A percentile compares a stretch with the other conserved stretches of the same genome.
These are phyloP conservation scores for Vanessa tameamea DNA, from an alignment of 1,140 invertebrate genomes.

Conservation along the genomic window DNA sequence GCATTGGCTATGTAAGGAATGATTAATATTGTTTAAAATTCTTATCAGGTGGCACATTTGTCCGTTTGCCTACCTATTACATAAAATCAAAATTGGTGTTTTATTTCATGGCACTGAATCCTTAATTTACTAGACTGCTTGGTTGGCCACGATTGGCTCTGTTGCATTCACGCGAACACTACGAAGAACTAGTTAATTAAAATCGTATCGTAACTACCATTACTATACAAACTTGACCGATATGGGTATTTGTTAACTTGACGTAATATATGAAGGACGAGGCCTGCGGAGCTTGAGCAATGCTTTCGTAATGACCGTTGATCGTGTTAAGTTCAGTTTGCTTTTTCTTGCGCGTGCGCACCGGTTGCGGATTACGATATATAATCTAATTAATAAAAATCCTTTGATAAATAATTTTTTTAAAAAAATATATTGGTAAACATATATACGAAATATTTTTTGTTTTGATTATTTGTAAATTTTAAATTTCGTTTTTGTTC, in stretches of 20 bases:
- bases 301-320: conserved; percentile 10
- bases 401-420: background rate
- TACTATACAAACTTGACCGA: conserved; percentile 23
- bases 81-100: too few species aligned
- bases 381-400: background rate
- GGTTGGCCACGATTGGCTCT: background rate
- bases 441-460: too few species aligned
- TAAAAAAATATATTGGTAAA: too few species aligned
- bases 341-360: conserved; percentile 4
- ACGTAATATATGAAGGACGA: conserved; percentile 17
- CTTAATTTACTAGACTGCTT: too few species aligned
- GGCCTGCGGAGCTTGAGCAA: conserved; percentile 8
- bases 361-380: conserved; percentile 3
- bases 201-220: background rate
- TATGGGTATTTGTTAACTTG: conserved; percentile 13
- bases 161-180: background rate
- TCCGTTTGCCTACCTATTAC: too few species aligned
- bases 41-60: too few species aligned
- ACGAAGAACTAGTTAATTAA: background rate
- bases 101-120: too few species aligned
- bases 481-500: background rate
- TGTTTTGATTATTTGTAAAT: too few species aligned
- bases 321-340: conserved; percentile 15
- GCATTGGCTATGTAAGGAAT: too few species aligned
- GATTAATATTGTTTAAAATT: too few species aligned